Base-by-base conservation (phyloP, 2,113 vertebrate species). In the Mohoua ochrocephala region DNA sequence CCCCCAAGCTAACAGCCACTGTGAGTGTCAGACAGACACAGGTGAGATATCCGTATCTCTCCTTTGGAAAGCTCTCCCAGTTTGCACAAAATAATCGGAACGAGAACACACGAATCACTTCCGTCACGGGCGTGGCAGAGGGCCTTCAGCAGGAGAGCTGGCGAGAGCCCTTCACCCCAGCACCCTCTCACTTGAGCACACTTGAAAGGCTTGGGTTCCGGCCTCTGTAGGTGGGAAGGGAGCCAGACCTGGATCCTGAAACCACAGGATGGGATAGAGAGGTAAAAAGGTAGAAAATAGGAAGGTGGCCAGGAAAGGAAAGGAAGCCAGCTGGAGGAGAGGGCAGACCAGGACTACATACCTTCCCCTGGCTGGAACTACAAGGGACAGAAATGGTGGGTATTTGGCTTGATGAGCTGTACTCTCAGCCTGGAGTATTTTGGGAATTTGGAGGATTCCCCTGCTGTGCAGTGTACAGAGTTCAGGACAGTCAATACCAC, bases 271-370 rank as follows among this genome's bases (percentile, higher is more conserved):
- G 44, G 15, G 7, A 35, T 3, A 67, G 26, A 64, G 22, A 79
- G 23, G 11, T n/a, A 17, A 73, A 65, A 65, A 44, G 0, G 12
- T 22, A 37, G 61, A 78, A 82, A 61, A 57, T 0, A 67, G 20
- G 20, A 78, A 68, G n/a, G 24, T 6, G 57, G 22, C 6, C 2
- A 4, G 33, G 39, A 30, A 64, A 92, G 47, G 9, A 49, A 89
- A 60, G 19, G 28, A 83, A 91, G 23, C 9, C n/a, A 61, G 13
- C 13, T 71, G 15, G 19, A 26, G 8, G 89, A 93, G 35, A 50
- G 8, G 13, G 37, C 1, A 18, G 27, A 73, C 5, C 11, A 52
- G 35, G 50, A 64, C 8, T 73, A 33, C 0, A 1, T 15, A 35
- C 6, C 17, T 21, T 68, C 6, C 13, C n/a, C 13, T 39, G 13